phyloP scores from a whole-genome alignment of 2,113 vertebrate species.

The Mastomys natalensis region DNA sequence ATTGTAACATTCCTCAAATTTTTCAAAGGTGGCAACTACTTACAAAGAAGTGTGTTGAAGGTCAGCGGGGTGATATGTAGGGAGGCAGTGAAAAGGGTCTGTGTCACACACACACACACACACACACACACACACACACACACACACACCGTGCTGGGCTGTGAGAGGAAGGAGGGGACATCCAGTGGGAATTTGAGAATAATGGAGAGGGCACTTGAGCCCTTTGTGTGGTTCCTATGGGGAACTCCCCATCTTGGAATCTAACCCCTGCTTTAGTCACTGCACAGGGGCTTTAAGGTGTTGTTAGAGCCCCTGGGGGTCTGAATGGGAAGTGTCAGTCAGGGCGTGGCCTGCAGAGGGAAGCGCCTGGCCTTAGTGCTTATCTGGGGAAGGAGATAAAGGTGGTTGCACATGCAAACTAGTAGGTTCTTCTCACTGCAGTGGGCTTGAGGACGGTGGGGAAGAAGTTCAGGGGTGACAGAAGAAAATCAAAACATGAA shows the following conservation, averaged over 20 bases:
- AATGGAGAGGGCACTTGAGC: background rate
- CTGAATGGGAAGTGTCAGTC: background rate
- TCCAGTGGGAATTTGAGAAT: background rate
- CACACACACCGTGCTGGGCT: background rate
- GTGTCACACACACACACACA: too few species aligned
- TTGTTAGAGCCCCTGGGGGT: background rate
- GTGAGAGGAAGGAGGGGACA: background rate
- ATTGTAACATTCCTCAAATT: background rate
- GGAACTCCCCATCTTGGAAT: background rate
- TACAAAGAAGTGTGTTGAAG: background rate
- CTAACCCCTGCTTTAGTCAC: background rate
- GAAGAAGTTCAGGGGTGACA: background rate
- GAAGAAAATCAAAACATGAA: background rate
- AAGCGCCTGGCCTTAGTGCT: background rate
- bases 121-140: too few species aligned
- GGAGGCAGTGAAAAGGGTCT: background rate
- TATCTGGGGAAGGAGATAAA: slow-evolving; percentile 34
- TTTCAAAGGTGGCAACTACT: background rate
- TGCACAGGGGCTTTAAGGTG: too few species aligned
- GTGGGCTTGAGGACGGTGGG: background rate
- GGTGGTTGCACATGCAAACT: slow-evolving; percentile 7
- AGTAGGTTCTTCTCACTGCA: background rate
- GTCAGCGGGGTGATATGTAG: background rate
- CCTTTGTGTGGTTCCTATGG: background rate
- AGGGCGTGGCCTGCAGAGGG: background rate